Conservation (phyloP, 2,888 invertebrate species). For the Ryuthela nishihirai region DNA sequence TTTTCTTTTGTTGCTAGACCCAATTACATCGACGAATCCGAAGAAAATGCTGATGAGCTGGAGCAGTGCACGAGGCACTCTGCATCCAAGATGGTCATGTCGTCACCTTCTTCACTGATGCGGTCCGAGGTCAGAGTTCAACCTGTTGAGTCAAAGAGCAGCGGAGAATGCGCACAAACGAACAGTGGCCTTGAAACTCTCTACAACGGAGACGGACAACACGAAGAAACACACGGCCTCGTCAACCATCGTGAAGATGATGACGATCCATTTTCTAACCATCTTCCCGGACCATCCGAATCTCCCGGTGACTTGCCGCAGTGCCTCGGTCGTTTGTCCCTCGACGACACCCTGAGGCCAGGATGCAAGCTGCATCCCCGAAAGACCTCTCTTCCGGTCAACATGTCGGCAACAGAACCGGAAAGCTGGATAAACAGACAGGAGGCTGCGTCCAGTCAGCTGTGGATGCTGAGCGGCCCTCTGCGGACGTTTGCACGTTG, state of each 20-base stretch:
- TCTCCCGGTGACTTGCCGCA: background rate
- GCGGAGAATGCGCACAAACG: too few species aligned
- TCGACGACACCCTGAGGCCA: too few species aligned
- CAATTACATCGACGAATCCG: too few species aligned
- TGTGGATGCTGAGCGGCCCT: constrained; percentile 3
- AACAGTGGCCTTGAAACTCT: too few species aligned
- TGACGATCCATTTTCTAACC: background rate
- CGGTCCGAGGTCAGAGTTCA: too few species aligned
- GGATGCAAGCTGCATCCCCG: background rate
- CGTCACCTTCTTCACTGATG: too few species aligned
- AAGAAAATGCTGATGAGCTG: too few species aligned
- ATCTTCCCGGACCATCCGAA: background rate
- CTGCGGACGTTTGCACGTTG: constrained; percentile 28
- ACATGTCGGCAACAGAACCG: constrained; percentile 11
- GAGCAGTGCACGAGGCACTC: too few species aligned
- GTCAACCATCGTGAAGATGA: background rate
- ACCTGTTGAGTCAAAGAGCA: too few species aligned
- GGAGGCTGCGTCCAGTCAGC: background rate
- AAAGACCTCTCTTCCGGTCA: constrained; percentile 21
- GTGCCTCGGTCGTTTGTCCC: background rate
- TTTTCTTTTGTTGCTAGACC: too few species aligned
- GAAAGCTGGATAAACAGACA: constrained; percentile 3
- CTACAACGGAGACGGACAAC: too few species aligned
- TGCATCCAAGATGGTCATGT: too few species aligned
- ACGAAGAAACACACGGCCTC: background rate